A percentile compares a stretch with the other conserved stretches of the same genome.
Conservation (phyloP, 2,888 invertebrate genomes). For the Dolichopus griseipennis region DNA sequence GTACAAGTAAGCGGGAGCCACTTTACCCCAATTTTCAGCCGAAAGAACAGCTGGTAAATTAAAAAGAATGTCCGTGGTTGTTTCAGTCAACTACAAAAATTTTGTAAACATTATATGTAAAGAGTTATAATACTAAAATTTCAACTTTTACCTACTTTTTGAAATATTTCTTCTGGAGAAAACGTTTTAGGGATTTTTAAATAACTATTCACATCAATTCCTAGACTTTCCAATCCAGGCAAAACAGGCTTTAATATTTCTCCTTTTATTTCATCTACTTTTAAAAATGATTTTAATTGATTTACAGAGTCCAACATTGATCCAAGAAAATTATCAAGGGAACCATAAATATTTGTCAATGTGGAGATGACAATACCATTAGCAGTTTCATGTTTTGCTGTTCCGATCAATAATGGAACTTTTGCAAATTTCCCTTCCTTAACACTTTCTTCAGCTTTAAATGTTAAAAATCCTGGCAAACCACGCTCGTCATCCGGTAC, state of each 20-base stretch:
- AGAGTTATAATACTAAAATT: background rate
- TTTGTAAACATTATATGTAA: background rate
- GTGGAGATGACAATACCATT: slow-evolving; percentile 33
- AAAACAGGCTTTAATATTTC: slow-evolving; percentile 31
- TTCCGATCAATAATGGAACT: slow-evolving; percentile 63
- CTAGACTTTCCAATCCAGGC: slow-evolving; percentile 30
- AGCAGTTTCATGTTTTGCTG: slow-evolving; percentile 61
- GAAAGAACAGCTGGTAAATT: slow-evolving; percentile 67
- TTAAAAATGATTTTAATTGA: slow-evolving; percentile 31
- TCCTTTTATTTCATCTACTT: slow-evolving; percentile 33
- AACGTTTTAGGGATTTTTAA: slow-evolving; percentile 34
- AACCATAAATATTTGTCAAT: slow-evolving; percentile 33
- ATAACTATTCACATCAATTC: slow-evolving; percentile 33
- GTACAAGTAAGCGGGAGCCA: slow-evolving; percentile 59
- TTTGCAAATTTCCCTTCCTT: slow-evolving; percentile 48
- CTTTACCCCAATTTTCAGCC: slow-evolving; percentile 58
- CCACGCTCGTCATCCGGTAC: slow-evolving; percentile 56
- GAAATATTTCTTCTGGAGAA: slow-evolving; percentile 32
- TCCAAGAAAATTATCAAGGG: slow-evolving; percentile 34
- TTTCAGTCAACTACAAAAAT: slow-evolving; percentile 31
- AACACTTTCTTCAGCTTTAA: slow-evolving; percentile 53
- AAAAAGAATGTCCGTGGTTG: slow-evolving; percentile 62
- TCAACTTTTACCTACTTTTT: slow-evolving; percentile 28
- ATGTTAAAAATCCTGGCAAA: slow-evolving; percentile 57
- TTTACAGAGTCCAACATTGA: slow-evolving; percentile 30